Evolutionary conservation across 1,140 invertebrate species (phyloP).

Genomic region (Heliconius melpomene): DNA sequence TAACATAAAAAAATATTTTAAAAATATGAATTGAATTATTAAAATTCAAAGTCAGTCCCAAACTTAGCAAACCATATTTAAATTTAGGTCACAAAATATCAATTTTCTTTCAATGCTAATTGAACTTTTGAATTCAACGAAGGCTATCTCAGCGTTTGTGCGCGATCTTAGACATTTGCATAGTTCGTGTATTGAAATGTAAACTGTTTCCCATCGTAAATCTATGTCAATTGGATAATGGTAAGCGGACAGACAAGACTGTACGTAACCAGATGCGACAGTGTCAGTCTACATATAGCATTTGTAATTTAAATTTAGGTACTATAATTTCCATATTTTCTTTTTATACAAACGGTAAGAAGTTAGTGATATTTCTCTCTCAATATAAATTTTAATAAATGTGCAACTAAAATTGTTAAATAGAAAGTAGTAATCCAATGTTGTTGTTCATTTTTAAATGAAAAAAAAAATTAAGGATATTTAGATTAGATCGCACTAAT

Average conservation of each 20-base stretch:
- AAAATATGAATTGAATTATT: not conserved
- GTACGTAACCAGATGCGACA: slow-evolving; percentile 6
- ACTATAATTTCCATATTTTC: no score
- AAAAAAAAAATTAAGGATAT: no score
- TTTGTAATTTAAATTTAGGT: not conserved
- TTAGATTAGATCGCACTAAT: no score
- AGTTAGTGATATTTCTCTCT: no score
- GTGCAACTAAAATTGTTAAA: no score
- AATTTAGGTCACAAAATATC: slow-evolving; percentile 6
- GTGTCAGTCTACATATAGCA: not conserved
- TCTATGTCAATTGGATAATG: slow-evolving; percentile 14
- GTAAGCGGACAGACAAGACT: not conserved
- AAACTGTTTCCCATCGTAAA: slow-evolving; percentile 8
- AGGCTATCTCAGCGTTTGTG: slow-evolving; percentile 2
- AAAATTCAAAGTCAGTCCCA: not conserved
- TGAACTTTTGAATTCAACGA: not conserved
- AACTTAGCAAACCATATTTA: not conserved
- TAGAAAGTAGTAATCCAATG: no score
- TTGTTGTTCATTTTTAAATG: no score
- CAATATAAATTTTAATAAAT: not conserved
- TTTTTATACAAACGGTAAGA: no score
- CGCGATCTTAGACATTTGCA: slow-evolving; percentile 6
- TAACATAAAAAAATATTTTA: not conserved
- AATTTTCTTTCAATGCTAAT: slow-evolving; percentile 13
- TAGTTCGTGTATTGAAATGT: not conserved